Evolutionary conservation across 2,113 vertebrate species (phyloP), one percentile per base, ranked within the genome.

Genomic region (Illadopsis cleaveri): DNA sequence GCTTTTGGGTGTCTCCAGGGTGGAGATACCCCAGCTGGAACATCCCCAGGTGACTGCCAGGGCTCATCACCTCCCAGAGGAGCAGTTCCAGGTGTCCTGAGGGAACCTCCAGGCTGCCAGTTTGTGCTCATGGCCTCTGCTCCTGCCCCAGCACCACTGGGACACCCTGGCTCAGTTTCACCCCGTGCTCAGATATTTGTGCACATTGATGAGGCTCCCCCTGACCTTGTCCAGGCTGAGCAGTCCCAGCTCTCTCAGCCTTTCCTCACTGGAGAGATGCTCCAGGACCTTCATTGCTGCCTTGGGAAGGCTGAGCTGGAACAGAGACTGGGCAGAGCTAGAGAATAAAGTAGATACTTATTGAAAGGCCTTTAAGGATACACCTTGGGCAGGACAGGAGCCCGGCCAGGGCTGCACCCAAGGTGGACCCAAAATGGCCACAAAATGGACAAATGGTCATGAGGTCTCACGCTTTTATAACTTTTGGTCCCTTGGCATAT

Each of bases 131-230:
- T 9, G 62, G 58, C 7, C n/a, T 20, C 17, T 51, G 23, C 20
- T 27, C 8, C 44, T 57, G 42, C 8, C 50, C 2, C 57, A 20
- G 38, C 61, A 57, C 56, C 4, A 0, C 13, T 58, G 79, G 4
- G 9, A 13, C 28, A 12, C 4, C 54, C 65, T 57, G 27, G 5
- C 20, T 62, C 15, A 2, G 12, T 15, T 13, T 27, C 10, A 23
- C 0, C 1, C 42, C 61, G 15, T 24, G 12, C 5, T 40, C 38
- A 54, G 44, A 2, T 10, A 6, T 27, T 68, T 33, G 24, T 6
- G 11, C 33, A 9, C 21, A 10, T 0, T 9, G 42, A 6, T 24
- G 44, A 79, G 77, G 51, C 4, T 47, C 1, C 23, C 19, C 19
- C 24, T 48, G 40, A 10, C 9, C 33, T 17, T 58, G 7, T 60